Percentiles rank a stretch among this genome's conserved stretches.
Conservation (phyloP, 2,113 vertebrate species). For the Caranx ignobilis region DNA sequence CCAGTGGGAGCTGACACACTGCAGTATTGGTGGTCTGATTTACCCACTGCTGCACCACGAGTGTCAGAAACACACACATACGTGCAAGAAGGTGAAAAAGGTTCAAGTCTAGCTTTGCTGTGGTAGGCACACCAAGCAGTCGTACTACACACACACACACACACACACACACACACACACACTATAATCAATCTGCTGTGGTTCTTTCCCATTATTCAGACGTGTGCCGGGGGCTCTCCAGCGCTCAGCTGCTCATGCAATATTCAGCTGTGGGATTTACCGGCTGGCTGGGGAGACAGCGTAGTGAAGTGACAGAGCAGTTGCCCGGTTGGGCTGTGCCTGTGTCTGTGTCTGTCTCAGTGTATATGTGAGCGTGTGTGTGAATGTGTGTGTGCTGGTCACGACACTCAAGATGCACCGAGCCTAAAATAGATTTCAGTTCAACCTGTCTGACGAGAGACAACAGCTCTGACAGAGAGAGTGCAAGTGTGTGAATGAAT, state of each 20-base stretch:
- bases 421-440: slow-evolving; percentile 69
- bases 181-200: slow-evolving; percentile 54
- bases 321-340: slow-evolving; percentile 4
- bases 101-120: slow-evolving; percentile 14
- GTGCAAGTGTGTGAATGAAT: slow-evolving; percentile 46
- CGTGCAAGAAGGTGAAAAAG: slow-evolving; percentile 4
- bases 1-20: not conserved
- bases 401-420: slow-evolving; percentile 8
- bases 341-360: not conserved
- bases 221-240: slow-evolving; percentile 52
- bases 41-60: slow-evolving; percentile 3
- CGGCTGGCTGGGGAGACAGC: slow-evolving; percentile 49
- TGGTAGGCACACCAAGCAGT: not conserved
- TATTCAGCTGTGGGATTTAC: slow-evolving; percentile 78
- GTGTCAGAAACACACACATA: not conserved
- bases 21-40: not conserved
- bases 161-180: slow-evolving; percentile 30
- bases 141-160: slow-evolving; percentile 10
- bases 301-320: slow-evolving; percentile 61
- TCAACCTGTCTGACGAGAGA: slow-evolving; percentile 55
- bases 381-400: not conserved
- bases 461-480: slow-evolving; percentile 41
- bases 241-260: slow-evolving; percentile 78
- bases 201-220: slow-evolving; percentile 66
- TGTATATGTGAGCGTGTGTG: slow-evolving; percentile 1